phyloP scores from a whole-genome alignment of 1,140 invertebrate species.

The Brachionus rubens region DNA sequence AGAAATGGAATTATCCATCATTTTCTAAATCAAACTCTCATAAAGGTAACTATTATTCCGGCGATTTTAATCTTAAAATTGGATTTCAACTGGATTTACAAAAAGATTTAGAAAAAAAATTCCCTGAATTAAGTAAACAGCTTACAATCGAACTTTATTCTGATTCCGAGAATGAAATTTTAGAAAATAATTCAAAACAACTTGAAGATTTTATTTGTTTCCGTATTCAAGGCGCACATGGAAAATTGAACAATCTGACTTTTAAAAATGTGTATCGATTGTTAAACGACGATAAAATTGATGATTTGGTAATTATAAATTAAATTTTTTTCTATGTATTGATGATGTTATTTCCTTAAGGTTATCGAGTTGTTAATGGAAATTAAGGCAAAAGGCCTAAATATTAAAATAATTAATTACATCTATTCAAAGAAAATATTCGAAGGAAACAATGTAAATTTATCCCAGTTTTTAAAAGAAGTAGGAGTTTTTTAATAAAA shows the following conservation, averaged over 20 bases:
- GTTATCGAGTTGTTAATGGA: not conserved
- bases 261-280: conserved; percentile 2
- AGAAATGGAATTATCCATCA: not conserved
- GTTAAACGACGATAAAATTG: not conserved
- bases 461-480: not conserved
- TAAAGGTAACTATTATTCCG: too few relatives aligned
- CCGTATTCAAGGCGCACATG: not conserved
- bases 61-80: too few relatives aligned
- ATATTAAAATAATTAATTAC: too few relatives aligned
- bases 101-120: too few relatives aligned
- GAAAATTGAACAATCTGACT: not conserved
- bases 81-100: too few relatives aligned
- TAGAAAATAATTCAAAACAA: too few relatives aligned
- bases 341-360: not conserved
- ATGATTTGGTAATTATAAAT: not conserved
- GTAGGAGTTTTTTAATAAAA: not conserved
- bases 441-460: not conserved
- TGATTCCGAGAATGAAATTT: too few relatives aligned
- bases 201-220: conserved; percentile 4
- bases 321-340: not conserved
- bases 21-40: too few relatives aligned
- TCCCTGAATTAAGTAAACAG: too few relatives aligned
- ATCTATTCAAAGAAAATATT: too few relatives aligned
- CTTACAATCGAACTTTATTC: too few relatives aligned
- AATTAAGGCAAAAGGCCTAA: too few relatives aligned